These are phyloP conservation scores for Muscicapa comitata DNA, from an alignment of 2,797 vertebrate genomes.

Conservation along the genomic window DNA sequence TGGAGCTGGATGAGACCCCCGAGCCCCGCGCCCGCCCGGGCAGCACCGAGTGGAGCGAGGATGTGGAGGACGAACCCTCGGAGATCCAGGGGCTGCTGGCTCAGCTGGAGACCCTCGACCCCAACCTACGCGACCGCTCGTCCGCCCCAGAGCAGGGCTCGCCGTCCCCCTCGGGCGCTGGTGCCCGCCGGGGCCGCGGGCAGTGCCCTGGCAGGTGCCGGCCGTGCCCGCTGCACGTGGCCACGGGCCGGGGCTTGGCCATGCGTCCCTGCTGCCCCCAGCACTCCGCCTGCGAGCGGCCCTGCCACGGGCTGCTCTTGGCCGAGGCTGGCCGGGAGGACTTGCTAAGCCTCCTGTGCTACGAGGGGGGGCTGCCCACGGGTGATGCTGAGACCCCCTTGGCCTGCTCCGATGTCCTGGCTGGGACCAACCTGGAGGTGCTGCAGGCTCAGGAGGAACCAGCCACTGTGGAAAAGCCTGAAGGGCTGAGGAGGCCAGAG, in stretches of 20 bases:
- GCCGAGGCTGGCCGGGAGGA: slow-evolving; percentile 82
- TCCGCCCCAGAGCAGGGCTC: not conserved
- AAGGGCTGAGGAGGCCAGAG: not conserved
- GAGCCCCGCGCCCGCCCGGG: rapidly evolving
- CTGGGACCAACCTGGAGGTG: not conserved
- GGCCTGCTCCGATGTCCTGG: not conserved
- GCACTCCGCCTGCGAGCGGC: not conserved
- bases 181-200: not conserved
- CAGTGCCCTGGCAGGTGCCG: not conserved
- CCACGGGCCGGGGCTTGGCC: slow-evolving; percentile 63
- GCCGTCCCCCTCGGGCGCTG: not conserved
- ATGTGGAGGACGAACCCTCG: slow-evolving; percentile 36
- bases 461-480: slow-evolving; percentile 62
- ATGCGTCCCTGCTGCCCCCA: not conserved
- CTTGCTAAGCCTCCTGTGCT: slow-evolving; percentile 80
- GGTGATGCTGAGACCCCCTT: not conserved
- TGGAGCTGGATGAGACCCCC: not conserved
- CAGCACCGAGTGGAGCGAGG: not conserved
- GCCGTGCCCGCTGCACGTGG: slow-evolving; percentile 72
- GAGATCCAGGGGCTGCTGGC: slow-evolving; percentile 79
- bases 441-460: slow-evolving; percentile 31
- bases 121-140: not conserved
- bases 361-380: slow-evolving; percentile 46
- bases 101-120: slow-evolving; percentile 77
- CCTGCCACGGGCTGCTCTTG: slow-evolving; percentile 80